Evolutionary conservation across 2,113 vertebrate species (phyloP).

Genomic region (Ceuthmochares aereus): DNA sequence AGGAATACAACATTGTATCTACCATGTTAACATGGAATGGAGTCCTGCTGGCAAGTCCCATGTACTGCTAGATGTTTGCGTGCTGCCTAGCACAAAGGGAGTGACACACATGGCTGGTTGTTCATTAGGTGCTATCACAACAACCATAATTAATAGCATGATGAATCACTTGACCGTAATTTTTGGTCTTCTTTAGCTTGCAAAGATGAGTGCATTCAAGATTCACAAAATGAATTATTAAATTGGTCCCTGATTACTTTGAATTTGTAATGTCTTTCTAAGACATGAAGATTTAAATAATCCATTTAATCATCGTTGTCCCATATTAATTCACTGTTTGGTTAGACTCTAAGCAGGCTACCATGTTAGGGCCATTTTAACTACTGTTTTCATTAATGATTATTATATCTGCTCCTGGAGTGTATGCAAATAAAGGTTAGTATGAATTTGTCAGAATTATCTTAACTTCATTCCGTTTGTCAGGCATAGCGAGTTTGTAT

Average conservation of each 20-base stretch:
- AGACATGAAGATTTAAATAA: conserved; percentile 65
- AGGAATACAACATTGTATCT: neutral
- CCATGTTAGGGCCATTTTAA: conserved; percentile 25
- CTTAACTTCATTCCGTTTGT: conserved; percentile 42
- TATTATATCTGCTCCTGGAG: conserved; percentile 30
- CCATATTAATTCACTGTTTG: conserved; percentile 47
- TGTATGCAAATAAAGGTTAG: conserved; percentile 37
- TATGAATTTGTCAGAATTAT: conserved; percentile 67
- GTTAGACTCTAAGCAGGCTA: neutral
- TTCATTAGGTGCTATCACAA: neutral
- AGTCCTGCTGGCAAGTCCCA: neutral
- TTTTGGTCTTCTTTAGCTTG: neutral
- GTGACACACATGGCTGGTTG: neutral
- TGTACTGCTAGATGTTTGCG: neutral
- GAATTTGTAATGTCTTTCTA: conserved; percentile 39
- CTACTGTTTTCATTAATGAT: conserved; percentile 47
- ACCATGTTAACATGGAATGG: neutral
- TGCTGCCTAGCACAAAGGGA: neutral
- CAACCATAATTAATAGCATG: neutral
- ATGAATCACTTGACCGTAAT: neutral
- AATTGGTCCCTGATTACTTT: neutral
- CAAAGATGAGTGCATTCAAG: neutral
- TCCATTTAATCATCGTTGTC: conserved; percentile 57
- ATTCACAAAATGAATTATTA: conserved; percentile 44
- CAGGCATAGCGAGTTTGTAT: neutral